Base-by-base conservation (phyloP, 2,888 invertebrate genomes). In the Branchipolynoe longqiensis region DNA sequence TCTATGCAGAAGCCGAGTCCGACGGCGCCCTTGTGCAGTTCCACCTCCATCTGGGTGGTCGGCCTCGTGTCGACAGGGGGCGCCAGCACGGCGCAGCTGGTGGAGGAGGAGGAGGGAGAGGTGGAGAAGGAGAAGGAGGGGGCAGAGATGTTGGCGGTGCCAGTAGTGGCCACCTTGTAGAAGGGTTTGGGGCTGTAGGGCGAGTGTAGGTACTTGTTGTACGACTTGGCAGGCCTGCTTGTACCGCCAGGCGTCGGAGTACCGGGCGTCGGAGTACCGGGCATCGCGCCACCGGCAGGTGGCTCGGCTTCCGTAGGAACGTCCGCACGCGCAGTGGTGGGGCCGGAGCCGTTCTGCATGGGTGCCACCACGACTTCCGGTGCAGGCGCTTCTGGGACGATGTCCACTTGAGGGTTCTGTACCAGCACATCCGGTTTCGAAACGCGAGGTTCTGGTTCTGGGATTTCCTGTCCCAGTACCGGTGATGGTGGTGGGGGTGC, bases 1-100 rank as follows among this genome's bases (percentile, higher is more conserved):
- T 98, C 98, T 88, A 98, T 95, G 90, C 98, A 98, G 94, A 98
- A 98, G 82, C 98, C 98, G 85, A 98, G 95, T 4, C 98, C 98
- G 88, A 97, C 96, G 40, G 90, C 90, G 87, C 97, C 97, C 91
- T 97, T 97, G 93, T 96, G 96, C 85, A 93, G 87, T 6, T 92
- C 91, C 64, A 95, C 94, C n/a, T 95, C 94, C 69, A 95, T 89
- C 64, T 94, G 93, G 59, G 89, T 88, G 33, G 64, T 59, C 22
- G 78, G 78, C 48, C 48, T 48, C 12, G 18, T 31, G 48, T 78
- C 41, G 8, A 28, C 48, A 41, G 28, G n/a, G 12, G 62, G 25
- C 31, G 62, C 62, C n/a, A n/a, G n/a, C 54, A 18, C 54, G 18
- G 54, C 54, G 14, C 38, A 18, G n/a, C 22, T 14, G 38, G 38